Percentiles rank a stretch among this genome's conserved stretches.
phyloP scores from a whole-genome alignment of 1,140 invertebrate genomes.

The Centruroides sculpturatus region DNA sequence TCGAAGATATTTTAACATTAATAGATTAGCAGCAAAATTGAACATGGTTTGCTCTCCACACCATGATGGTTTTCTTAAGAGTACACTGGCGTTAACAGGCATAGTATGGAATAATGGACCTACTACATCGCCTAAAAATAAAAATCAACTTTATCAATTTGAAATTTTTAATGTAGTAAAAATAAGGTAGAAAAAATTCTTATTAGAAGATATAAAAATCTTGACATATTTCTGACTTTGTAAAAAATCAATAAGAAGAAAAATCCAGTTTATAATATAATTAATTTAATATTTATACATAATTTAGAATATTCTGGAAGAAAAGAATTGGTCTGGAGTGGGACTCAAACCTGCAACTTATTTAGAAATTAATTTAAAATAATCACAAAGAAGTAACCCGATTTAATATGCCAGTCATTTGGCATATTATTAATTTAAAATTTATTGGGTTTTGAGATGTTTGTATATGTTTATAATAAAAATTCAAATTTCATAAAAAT shows the following conservation, averaged over 20 bases:
- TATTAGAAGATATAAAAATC: background rate
- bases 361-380: no score
- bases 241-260: no score
- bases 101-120: conserved; percentile 85
- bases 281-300: background rate
- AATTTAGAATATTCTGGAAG: background rate
- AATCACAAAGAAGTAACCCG: no score
- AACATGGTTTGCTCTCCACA: conserved; percentile 89
- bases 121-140: conserved; percentile 60
- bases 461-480: no score
- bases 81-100: conserved; percentile 69
- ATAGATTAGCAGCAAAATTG: conserved; percentile 85
- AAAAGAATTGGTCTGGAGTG: background rate
- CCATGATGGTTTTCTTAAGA: conserved; percentile 56
- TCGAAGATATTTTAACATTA: conserved; percentile 79
- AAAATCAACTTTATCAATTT: background rate
- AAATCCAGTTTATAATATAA: no score
- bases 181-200: no score
- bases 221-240: no score
- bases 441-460: no score
- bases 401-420: no score
- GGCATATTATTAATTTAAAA: no score
- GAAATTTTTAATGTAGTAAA: no score
- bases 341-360: background rate
- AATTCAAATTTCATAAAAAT: no score